Conservation (phyloP, 2,888 invertebrate genomes). For the Diaperis boleti region DNA sequence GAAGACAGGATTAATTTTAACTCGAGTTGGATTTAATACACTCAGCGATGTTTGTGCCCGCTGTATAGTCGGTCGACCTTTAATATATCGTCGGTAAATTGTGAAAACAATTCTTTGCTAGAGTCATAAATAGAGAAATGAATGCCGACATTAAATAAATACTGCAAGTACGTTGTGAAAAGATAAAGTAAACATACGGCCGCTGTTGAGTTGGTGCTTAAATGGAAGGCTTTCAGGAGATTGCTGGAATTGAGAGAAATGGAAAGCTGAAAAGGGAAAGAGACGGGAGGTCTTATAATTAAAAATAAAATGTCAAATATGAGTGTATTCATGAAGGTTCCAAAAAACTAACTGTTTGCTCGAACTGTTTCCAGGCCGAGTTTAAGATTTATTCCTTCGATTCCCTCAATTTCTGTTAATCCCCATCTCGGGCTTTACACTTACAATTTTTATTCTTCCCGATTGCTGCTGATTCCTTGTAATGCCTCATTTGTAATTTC, state of each 20-base stretch:
- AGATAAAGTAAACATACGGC: slow-evolving; percentile 23
- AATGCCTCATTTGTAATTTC: no score
- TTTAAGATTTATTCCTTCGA: no score
- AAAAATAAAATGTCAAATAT: no score
- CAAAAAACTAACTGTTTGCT: no score
- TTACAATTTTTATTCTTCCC: no score
- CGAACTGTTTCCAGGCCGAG: no score
- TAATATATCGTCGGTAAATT: slow-evolving; percentile 2
- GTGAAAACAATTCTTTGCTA: slow-evolving; percentile 12
- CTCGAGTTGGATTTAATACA: slow-evolving; percentile 7
- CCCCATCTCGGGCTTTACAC: no score
- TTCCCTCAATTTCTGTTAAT: no score
- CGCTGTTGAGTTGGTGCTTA: slow-evolving; percentile 13
- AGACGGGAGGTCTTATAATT: not conserved
- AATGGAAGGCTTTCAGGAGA: slow-evolving; percentile 18
- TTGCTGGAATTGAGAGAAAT: no score
- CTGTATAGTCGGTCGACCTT: slow-evolving; percentile 9
- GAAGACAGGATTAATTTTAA: slow-evolving; percentile 11
- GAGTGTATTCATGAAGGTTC: no score
- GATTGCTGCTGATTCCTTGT: no score
- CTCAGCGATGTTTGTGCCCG: slow-evolving; percentile 3
- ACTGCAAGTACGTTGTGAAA: slow-evolving; percentile 23
- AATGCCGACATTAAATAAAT: slow-evolving; percentile 21
- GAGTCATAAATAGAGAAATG: slow-evolving; percentile 27
- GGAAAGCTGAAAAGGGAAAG: not conserved